A percentile compares a stretch with the other conserved stretches of the same genome.
Evolutionary conservation across 2,113 vertebrate species (phyloP).

Genomic region (Elanoides forficatus): DNA sequence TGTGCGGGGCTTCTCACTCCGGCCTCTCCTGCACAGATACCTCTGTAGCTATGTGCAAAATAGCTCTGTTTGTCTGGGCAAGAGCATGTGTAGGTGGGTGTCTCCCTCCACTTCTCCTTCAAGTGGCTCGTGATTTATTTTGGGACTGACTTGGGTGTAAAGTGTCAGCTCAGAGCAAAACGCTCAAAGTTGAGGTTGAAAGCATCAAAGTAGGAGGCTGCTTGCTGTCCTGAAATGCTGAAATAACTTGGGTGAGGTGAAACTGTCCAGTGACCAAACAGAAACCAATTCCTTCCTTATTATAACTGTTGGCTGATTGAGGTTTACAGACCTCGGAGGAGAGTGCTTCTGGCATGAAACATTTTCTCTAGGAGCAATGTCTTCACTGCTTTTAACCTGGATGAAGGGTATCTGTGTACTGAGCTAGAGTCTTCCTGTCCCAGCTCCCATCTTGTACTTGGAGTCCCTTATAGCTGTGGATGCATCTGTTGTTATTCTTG

Average conservation of each 20-base stretch:
- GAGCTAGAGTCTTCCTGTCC: neutral
- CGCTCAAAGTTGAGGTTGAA: neutral
- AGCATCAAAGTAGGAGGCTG: neutral
- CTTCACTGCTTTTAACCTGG: neutral
- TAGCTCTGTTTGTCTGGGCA: neutral
- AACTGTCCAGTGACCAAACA: neutral
- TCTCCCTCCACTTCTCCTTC: neutral
- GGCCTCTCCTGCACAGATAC: neutral
- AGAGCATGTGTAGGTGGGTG: neutral
- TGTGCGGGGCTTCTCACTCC: neutral
- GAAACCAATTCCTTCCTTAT: neutral
- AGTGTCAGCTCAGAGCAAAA: neutral
- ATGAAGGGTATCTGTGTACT: neutral
- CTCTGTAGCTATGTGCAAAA: neutral
- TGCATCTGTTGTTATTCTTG: neutral
- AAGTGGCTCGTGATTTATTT: neutral
- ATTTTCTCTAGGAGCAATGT: neutral
- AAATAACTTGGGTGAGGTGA: neutral
- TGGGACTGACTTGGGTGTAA: neutral
- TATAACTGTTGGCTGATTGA: neutral
- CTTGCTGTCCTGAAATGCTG: neutral
- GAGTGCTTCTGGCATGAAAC: neutral
- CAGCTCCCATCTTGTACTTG: neutral
- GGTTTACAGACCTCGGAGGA: neutral
- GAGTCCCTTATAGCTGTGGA: neutral